Conservation (phyloP, 2,888 invertebrate genomes). For the Notodonta dromedarius region DNA sequence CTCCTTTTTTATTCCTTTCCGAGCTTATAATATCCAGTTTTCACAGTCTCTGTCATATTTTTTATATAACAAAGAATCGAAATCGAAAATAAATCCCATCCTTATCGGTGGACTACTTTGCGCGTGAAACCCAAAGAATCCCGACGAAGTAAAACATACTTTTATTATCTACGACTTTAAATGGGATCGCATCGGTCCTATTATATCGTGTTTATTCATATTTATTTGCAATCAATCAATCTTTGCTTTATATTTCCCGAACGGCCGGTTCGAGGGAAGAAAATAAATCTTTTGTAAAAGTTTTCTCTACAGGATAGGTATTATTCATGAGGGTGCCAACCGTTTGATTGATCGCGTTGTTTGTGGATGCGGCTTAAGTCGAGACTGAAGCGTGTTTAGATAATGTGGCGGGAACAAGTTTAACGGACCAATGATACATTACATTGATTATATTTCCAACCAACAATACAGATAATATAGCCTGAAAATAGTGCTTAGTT, state of each 20-base stretch:
- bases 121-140: not conserved
- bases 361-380: constrained; percentile 28
- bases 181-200: constrained; percentile 14
- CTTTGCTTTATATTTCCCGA: constrained; percentile 70
- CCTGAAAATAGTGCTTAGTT: too few species aligned
- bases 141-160: constrained; percentile 8
- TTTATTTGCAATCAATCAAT: constrained; percentile 79
- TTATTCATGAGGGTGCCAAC: constrained; percentile 79
- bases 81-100: constrained; percentile 12
- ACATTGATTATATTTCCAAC: too few species aligned
- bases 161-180: constrained; percentile 20
- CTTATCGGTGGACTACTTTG: constrained; percentile 9
- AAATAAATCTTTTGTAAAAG: constrained; percentile 81
- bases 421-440: too few species aligned
- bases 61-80: constrained; percentile 3
- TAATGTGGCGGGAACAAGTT: not conserved
- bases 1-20: not conserved
- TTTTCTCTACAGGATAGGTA: constrained; percentile 74
- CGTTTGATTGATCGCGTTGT: constrained; percentile 75
- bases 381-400: constrained; percentile 21
- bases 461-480: too few species aligned
- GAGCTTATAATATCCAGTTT: constrained; percentile 1
- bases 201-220: constrained; percentile 59
- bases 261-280: constrained; percentile 57
- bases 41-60: constrained; percentile 1